Evolutionary conservation across 2,797 vertebrate genomes (phyloP).

Genomic region (Gymnothorax reevesii): DNA sequence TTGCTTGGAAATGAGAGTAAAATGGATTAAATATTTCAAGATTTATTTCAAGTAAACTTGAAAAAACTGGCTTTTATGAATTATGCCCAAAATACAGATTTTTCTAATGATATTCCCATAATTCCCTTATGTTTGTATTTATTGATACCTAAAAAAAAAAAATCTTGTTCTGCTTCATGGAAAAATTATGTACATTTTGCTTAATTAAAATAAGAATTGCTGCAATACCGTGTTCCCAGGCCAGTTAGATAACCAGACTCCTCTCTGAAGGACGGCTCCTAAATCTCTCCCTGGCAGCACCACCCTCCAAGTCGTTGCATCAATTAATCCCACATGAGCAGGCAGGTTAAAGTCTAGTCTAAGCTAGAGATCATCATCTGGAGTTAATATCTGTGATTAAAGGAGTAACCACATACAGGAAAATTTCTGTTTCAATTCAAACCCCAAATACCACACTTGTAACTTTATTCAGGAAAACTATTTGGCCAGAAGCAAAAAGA

Average conservation of each 20-base stretch:
- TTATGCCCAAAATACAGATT: too few relatives aligned
- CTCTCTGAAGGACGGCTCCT: neutral
- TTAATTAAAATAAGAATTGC: too few relatives aligned
- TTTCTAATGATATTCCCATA: conserved; percentile 9
- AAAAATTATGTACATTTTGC: too few relatives aligned
- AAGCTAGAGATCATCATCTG: conserved; percentile 55
- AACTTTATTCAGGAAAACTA: conserved; percentile 27
- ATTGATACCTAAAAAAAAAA: too few relatives aligned
- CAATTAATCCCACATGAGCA: conserved; percentile 67
- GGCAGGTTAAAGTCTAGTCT: conserved; percentile 49
- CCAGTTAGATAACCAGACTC: neutral
- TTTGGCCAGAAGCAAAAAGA: conserved; percentile 6
- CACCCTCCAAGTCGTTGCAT: conserved; percentile 53
- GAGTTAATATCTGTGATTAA: conserved; percentile 55
- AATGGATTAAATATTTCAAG: neutral
- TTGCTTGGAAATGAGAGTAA: neutral
- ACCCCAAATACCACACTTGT: conserved; percentile 42
- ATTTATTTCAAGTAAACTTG: too few relatives aligned
- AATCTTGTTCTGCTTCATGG: too few relatives aligned
- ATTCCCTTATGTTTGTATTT: too few relatives aligned
- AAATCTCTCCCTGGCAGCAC: conserved; percentile 44
- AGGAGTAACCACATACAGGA: conserved; percentile 24
- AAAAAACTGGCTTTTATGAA: too few relatives aligned
- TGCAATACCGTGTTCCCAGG: neutral
- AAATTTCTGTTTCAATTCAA: neutral